Conservation (phyloP, 2,888 invertebrate genomes). For the Epirrhoe alternata region DNA sequence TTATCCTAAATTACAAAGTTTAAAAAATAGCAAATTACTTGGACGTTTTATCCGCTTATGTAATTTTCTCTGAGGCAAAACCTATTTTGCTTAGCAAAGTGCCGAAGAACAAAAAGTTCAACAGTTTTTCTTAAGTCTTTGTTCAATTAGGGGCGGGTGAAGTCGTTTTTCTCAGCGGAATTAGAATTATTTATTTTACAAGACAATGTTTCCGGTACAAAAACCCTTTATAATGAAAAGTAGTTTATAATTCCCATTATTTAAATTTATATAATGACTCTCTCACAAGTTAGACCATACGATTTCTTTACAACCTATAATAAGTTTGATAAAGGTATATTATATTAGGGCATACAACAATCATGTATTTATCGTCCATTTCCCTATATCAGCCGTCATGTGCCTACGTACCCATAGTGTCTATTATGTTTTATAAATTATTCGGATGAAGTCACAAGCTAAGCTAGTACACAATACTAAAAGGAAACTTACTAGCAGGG, state of each 20-base stretch:
- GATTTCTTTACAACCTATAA: no score
- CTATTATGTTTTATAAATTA: not conserved
- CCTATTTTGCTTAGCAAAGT: slow-evolving; percentile 28
- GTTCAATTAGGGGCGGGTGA: slow-evolving; percentile 47
- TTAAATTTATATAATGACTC: no score
- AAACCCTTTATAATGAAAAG: not conserved
- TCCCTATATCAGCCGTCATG: no score
- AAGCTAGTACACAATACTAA: not conserved
- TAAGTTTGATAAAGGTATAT: no score
- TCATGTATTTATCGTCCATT: no score
- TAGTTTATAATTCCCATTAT: no score
- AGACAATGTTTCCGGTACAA: slow-evolving; percentile 13
- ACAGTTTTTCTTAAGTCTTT: slow-evolving; percentile 41
- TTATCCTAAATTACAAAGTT: no score
- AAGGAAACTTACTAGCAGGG: slow-evolving; percentile 3
- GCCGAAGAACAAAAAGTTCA: slow-evolving; percentile 41
- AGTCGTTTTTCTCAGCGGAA: slow-evolving; percentile 29
- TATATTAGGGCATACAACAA: no score
- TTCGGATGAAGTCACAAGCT: not conserved
- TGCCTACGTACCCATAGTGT: no score
- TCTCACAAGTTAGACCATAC: no score
- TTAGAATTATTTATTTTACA: slow-evolving; percentile 26
- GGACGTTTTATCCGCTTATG: not conserved
- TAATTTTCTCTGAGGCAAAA: slow-evolving; percentile 26
- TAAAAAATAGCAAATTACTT: not conserved